Conservation (phyloP, 2,113 vertebrate genomes). For the Choloepus hoffmanni region DNA sequence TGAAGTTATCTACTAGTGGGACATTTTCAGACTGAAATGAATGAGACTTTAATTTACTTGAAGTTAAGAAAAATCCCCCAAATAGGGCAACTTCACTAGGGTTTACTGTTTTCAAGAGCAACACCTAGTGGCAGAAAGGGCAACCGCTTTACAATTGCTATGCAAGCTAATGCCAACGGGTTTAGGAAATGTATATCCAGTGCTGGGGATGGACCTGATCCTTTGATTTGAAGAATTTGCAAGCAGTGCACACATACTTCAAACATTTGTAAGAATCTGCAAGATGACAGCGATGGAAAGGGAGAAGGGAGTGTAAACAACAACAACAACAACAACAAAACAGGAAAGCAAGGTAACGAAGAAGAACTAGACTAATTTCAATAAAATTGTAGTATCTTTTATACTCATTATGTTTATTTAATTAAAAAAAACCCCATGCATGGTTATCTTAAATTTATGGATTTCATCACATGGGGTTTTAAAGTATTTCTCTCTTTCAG, state of each 20-base stretch:
- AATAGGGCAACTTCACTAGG: background rate
- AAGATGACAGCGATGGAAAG: background rate
- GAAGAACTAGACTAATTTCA: background rate
- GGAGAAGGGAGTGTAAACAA: background rate
- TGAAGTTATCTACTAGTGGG: background rate
- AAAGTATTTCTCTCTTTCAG: constrained; percentile 32
- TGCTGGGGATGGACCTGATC: background rate
- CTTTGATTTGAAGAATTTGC: background rate
- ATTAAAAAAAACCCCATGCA: background rate
- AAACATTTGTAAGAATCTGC: background rate
- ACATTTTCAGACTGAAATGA: background rate
- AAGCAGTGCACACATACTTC: too few relatives aligned
- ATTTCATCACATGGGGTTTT: background rate
- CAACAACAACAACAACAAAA: background rate
- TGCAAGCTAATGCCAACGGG: background rate
- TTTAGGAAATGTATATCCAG: background rate
- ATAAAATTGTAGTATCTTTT: background rate
- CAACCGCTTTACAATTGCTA: background rate
- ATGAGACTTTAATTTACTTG: constrained; percentile 35
- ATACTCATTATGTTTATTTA: background rate
- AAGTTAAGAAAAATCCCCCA: background rate
- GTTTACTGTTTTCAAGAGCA: background rate
- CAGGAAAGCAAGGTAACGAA: background rate
- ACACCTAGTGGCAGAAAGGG: background rate
- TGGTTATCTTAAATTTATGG: background rate